These are phyloP conservation scores for Cacajao melanocephalus DNA, from an alignment of 2,797 vertebrate genomes.

Conservation along the genomic window DNA sequence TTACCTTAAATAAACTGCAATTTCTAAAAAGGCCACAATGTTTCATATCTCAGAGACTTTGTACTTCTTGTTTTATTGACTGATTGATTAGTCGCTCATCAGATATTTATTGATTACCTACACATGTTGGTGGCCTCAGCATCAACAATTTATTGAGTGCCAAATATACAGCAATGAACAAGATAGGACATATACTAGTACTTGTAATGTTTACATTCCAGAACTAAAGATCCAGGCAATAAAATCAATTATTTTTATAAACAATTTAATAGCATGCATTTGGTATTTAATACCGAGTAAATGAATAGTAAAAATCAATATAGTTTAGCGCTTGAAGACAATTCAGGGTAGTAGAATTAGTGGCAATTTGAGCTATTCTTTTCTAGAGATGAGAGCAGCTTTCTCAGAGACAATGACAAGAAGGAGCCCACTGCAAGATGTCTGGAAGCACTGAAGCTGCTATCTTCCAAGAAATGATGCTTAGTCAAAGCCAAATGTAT, in stretches of 20 bases:
- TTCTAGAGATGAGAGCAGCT: not conserved
- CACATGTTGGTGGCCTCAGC: not conserved
- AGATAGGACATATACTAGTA: not conserved
- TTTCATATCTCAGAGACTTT: not conserved
- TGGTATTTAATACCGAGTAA: not conserved
- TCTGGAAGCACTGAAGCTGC: not conserved
- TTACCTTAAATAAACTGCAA: not conserved
- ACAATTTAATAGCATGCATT: not conserved
- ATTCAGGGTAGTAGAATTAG: not conserved
- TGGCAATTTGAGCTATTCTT: not conserved
- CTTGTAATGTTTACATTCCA: not conserved
- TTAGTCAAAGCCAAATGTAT: not conserved
- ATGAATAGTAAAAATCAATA: not conserved
- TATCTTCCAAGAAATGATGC: not conserved
- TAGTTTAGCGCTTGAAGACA: not conserved
- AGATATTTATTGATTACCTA: not conserved
- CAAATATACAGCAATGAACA: not conserved
- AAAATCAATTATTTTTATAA: slow-evolving; percentile 6
- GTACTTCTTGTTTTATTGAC: not conserved
- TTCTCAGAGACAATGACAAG: not conserved
- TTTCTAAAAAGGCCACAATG: not conserved
- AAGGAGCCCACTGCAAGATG: not conserved
- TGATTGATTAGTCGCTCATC: not conserved
- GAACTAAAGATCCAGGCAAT: not conserved
- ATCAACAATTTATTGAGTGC: not conserved